phyloP scores from a whole-genome alignment of 2,888 invertebrate species.

The Dromius quadrimaculatus region DNA sequence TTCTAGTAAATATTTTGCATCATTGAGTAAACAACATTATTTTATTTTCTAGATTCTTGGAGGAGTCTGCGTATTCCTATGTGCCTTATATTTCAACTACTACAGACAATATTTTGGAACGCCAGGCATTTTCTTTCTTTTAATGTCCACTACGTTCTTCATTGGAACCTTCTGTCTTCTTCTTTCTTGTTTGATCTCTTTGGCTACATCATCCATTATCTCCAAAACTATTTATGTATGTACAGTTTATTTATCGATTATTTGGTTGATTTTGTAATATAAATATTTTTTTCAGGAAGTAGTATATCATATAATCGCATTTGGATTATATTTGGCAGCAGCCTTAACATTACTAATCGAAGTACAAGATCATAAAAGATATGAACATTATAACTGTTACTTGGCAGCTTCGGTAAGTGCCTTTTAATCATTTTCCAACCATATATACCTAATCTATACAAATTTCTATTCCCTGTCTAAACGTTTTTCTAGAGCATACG shows the following conservation, averaged over 20 bases:
- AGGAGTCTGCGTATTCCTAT: slow-evolving; percentile 78
- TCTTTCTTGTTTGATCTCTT: slow-evolving; percentile 80
- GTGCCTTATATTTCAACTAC: slow-evolving; percentile 70
- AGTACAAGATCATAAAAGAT: slow-evolving; percentile 70
- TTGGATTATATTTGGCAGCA: slow-evolving; percentile 78
- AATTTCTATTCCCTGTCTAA: no score
- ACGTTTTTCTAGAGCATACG: no score
- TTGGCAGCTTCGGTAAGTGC: slow-evolving; percentile 82
- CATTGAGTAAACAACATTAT: no score
- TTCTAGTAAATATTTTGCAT: slow-evolving; percentile 22
- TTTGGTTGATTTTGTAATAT: no score
- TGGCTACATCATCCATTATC: slow-evolving; percentile 85
- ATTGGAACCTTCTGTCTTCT: slow-evolving; percentile 83
- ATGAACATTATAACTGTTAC: slow-evolving; percentile 72
- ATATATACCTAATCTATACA: no score
- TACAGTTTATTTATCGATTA: no score
- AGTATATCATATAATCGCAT: slow-evolving; percentile 83
- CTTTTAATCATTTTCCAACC: no score
- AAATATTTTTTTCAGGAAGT: slow-evolving; percentile 79
- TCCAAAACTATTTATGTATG: slow-evolving; percentile 85
- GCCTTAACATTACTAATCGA: slow-evolving; percentile 77
- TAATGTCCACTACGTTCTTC: slow-evolving; percentile 82
- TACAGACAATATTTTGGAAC: slow-evolving; percentile 63
- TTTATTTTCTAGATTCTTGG: slow-evolving; percentile 77
- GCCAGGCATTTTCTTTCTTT: slow-evolving; percentile 77